A percentile compares a stretch with the other conserved stretches of the same genome.
phyloP scores from a whole-genome alignment of 2,888 invertebrate genomes.

The Syritta pipiens region DNA sequence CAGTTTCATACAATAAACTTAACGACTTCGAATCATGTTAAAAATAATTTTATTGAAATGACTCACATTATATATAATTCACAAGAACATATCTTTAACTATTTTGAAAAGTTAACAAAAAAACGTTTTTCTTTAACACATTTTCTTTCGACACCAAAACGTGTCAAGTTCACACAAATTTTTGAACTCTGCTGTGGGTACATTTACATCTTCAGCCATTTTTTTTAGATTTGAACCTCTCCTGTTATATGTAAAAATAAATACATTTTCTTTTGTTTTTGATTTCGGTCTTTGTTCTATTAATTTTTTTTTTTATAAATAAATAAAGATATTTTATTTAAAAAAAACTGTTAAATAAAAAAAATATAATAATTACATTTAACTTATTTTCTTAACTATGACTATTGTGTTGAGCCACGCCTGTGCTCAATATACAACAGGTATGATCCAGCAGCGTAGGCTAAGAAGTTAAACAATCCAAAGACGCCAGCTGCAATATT shows the following conservation, averaged over 20 bases:
- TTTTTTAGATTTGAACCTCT: background rate
- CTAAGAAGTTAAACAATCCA: constrained; percentile 89
- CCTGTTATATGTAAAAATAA: constrained; percentile 10
- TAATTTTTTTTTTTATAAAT: constrained; percentile 35
- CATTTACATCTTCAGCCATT: background rate
- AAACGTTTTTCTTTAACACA: constrained; percentile 8
- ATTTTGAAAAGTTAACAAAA: background rate
- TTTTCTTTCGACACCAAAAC: constrained; percentile 52
- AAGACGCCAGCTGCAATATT: constrained; percentile 91
- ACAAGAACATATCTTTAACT: background rate
- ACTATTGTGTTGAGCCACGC: constrained; percentile 78
- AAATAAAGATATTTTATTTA: constrained; percentile 30
- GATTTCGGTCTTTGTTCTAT: background rate
- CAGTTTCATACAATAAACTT: background rate
- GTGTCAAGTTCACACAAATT: constrained; percentile 35
- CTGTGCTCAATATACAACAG: constrained; percentile 88
- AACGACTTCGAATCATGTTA: background rate
- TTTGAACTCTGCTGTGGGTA: constrained; percentile 24
- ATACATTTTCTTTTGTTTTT: background rate
- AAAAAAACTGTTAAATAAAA: constrained; percentile 8
- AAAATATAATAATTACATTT: constrained; percentile 20
- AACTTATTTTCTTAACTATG: constrained; percentile 29
- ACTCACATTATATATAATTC: constrained; percentile 27
- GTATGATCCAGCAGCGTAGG: constrained; percentile 88
- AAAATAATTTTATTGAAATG: constrained; percentile 40